phyloP scores from a whole-genome alignment of 2,888 invertebrate species.

The Drosophila cognata region DNA sequence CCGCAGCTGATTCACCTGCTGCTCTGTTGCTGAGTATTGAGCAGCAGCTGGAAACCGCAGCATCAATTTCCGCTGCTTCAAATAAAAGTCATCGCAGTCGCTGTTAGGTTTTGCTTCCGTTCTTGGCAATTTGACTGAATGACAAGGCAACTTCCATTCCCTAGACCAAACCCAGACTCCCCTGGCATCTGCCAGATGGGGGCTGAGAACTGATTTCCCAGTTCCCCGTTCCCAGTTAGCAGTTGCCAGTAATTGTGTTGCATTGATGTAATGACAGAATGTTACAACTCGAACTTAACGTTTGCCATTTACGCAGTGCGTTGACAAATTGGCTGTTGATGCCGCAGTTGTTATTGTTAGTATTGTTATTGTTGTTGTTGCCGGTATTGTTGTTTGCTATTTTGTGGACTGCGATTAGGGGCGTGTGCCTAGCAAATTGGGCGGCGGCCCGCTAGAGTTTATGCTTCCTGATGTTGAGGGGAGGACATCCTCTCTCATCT shows the following conservation, averaged over 20 bases:
- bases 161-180: background rate
- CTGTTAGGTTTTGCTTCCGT: conserved; percentile 33
- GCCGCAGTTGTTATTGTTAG: conserved; percentile 34
- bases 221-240: background rate
- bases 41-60: conserved; percentile 32
- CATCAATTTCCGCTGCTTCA: conserved; percentile 55
- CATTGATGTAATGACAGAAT: conserved; percentile 65
- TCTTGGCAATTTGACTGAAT: conserved; percentile 53
- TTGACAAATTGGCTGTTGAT: conserved; percentile 69
- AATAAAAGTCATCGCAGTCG: conserved; percentile 24
- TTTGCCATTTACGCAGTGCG: conserved; percentile 46
- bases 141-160: conserved; percentile 24
- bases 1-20: conserved; percentile 18
- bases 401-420: conserved; percentile 14
- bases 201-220: background rate
- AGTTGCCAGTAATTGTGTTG: conserved; percentile 40
- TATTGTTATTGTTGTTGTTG: conserved; percentile 21
- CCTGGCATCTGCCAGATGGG: background rate
- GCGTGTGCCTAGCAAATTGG: conserved; percentile 18
- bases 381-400: conserved; percentile 9
- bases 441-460: background rate
- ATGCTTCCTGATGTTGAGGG: conserved; percentile 12
- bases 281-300: conserved; percentile 36
- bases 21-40: background rate
- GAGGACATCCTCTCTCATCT: conserved; percentile 6